These are phyloP conservation scores for Porites cylindrica DNA, from an alignment of 92 coral and sea anemone species.

Conservation along the genomic window DNA sequence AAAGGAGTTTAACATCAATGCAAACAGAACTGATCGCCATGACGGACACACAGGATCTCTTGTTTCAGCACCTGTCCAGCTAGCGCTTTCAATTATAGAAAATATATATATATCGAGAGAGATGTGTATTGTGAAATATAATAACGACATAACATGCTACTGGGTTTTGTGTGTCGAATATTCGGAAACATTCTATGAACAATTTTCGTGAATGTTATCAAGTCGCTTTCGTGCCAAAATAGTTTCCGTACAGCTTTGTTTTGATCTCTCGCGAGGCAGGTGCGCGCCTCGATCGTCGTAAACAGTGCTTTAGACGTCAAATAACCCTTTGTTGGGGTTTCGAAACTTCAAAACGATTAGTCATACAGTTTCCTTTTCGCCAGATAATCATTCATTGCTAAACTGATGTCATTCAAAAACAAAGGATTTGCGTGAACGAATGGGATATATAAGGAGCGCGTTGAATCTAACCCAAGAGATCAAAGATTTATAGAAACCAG, in stretches of 20 bases:
- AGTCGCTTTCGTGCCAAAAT: background rate
- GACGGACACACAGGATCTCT: background rate
- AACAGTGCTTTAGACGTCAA: constrained; percentile 11
- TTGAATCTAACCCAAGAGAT: background rate
- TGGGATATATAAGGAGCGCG: constrained; percentile 24
- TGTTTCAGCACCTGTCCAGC: constrained; percentile 17
- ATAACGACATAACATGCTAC: too few species aligned
- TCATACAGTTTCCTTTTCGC: constrained; percentile 1
- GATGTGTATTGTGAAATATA: too few species aligned
- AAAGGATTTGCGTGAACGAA: background rate
- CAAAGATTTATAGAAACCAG: background rate
- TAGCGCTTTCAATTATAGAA: too few species aligned
- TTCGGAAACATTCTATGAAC: background rate
- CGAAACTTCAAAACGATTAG: constrained; percentile 1
- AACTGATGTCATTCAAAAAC: background rate
- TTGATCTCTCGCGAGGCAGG: constrained; percentile 10
- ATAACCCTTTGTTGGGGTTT: constrained; percentile 6
- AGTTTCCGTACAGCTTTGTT: constrained; percentile 16
- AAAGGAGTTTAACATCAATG: background rate
- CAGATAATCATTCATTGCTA: constrained; percentile 8
- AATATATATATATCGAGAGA: too few species aligned
- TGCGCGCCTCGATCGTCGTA: background rate
- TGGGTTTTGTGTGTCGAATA: too few species aligned
- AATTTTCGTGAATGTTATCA: background rate
- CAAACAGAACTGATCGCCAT: background rate